Base-by-base conservation (phyloP, 2,888 invertebrate genomes). In the Mythimna lalbum region DNA sequence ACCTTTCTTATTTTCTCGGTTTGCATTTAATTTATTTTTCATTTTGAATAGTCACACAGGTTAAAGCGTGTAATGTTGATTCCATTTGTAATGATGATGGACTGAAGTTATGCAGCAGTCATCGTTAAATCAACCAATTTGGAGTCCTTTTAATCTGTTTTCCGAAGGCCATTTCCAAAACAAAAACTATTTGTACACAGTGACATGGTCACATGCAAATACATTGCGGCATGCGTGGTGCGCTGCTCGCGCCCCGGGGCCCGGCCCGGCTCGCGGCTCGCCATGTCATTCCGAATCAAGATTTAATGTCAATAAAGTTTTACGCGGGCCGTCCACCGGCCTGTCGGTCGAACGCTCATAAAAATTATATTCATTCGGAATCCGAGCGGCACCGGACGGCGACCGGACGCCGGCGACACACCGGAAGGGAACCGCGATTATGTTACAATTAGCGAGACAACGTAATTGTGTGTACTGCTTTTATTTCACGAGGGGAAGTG, bases 231-330 rank as follows among this genome's bases (percentile, higher is more conserved):
- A 50, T 55, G 59, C 55, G 61, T 31, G 63, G 52, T 31, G 39
- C 56, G 56, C 9, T 57, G 52, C 27, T 49, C 67, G 57, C 49
- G 59, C n/a, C 21, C 43, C 43, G 53, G 63, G n/a, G 70, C 61
- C 17, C 62, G 77, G 57, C 57, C 33, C 33, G 4, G 57, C 36
- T 36, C 78, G 68, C 67, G 70, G 50, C 50, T 14, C 52, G 50
- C 65, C 77, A 55, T 78, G 78, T 80, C 85, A 74, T 74, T 72
- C 70, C 67, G 80, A 83, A 88, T 87, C 88, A 87, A 86, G 86
- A 88, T 90, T 89, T 87, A 89, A 86, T 86, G 86, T 82, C 88
- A 85, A 87, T 90, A 90, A 90, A 89, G 82, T 85, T 86, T 83
- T 57, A 88, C 81, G 84, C 81, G 68, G 60, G 63, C n/a, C 23